Evolutionary conservation across 2,113 vertebrate species (phyloP), one percentile per base, ranked within the genome.

Genomic region (Dolichallabes microphthalmus): DNA sequence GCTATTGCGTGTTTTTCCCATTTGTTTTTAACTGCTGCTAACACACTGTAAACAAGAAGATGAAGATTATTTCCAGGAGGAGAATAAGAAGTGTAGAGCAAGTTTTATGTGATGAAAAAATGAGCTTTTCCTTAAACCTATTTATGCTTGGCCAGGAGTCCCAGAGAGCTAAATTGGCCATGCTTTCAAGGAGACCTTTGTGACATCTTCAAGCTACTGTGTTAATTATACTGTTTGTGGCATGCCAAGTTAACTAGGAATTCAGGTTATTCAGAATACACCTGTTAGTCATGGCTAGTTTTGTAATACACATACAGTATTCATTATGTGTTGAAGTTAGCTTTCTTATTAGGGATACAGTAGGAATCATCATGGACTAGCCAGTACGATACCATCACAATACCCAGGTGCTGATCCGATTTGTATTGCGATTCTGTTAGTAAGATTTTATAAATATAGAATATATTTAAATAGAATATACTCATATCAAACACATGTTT

Each of bases 231-330:
- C 61, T 61, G 79, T n/a, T 32, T 22, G 22, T 82, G 45, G 32
- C 27, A 57, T 69, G 45, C 64, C 19, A 57, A 14, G 80, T 35
- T 53, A 69, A 69, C 50, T 30, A 68, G 76, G 30, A 60, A 60
- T 79, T 79, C 76, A 60, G 76, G 76, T 79, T 79, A 25, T 79
- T 79, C 55, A 79, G 55, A 79, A 60, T 19, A 32, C 9, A 1
- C 75, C 75, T 6, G n/a, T 58, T 76, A 30, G 14, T 15, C 50
- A 3, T 55, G n/a, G 7, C n/a, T n/a, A 2, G 2, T 76, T 57
- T 57, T 71, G n/a, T 73, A 6, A 14, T 50, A 5, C 78, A 63
- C 58, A 22, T 20, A 45, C 45, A 45, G 45, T 45, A 35, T 69
- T 82, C 30, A 8, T 79, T 79, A 77, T 30, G 17, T 32, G 75